These are phyloP conservation scores for Anhinga rufa DNA, from an alignment of 2,113 vertebrate genomes.

Conservation along the genomic window DNA sequence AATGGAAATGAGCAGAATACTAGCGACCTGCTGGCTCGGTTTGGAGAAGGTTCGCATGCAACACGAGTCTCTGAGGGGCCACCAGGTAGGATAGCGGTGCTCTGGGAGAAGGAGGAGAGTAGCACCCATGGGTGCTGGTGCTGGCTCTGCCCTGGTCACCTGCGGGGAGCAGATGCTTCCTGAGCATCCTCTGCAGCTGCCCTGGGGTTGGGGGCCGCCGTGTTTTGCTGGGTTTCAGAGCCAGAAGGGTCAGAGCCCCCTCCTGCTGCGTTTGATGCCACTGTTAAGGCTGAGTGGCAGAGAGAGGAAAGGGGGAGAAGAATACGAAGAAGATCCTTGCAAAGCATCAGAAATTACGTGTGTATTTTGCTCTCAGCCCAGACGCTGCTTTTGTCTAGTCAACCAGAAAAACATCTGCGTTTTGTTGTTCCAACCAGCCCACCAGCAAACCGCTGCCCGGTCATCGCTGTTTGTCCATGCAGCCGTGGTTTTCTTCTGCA, in stretches of 20 bases:
- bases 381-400: not conserved
- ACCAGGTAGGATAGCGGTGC: not conserved
- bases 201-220: not conserved
- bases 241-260: not conserved
- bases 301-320: not conserved
- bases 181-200: not conserved
- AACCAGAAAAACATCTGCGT: not conserved
- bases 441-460: not conserved
- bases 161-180: not conserved
- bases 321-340: not conserved
- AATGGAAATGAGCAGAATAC: not conserved
- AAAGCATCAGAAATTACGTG: not conserved
- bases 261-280: accelerated
- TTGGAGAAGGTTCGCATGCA: not conserved
- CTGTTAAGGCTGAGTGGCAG: not conserved
- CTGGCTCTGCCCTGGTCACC: not conserved
- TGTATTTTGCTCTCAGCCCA: not conserved
- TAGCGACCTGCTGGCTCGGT: not conserved
- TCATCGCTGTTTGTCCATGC: not conserved
- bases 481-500: not conserved
- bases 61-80: not conserved
- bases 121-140: not conserved
- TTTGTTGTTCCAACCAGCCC: not conserved
- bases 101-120: not conserved
- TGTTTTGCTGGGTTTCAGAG: not conserved